Evolutionary conservation across 2,888 invertebrate species (phyloP), one percentile per base, ranked within the genome.

Genomic region (Eristalinus sepulchralis): DNA sequence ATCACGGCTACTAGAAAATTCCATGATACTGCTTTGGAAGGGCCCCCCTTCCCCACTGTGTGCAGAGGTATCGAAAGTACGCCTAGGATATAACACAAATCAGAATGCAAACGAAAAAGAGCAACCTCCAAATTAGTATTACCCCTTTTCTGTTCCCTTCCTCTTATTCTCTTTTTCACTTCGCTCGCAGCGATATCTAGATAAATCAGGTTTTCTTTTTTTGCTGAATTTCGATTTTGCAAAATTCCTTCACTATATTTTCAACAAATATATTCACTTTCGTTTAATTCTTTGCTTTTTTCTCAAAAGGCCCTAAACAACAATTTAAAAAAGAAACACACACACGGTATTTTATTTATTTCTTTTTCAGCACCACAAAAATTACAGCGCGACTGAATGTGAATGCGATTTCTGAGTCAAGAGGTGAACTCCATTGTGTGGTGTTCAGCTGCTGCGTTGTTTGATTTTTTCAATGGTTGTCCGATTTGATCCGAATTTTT

Each of bases 381-480:
- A 47, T 60, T n/a, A 64, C 64, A 71, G 13, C 53, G 27, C 22
- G 66, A 66, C 47, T 59, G 11, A 47, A 17, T 47, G 2, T 1
- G 5, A 57, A 13, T n/a, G 39, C 2, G 2, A 63, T 63, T 31
- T 77, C 34, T 64, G 66, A 83, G 68, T 79, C 78, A 86, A 86
- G 70, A 79, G 57, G 83, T 75, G 86, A 79, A 76, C 77, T 83
- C 86, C 83, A 86, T 86, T 86, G 77, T 77, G 66, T 62, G 66
- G 59, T 33, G n/a, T 77, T 72, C 72, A 73, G 82, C 82, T 82
- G 82, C 77, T 78, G 83, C 83, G 84, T 84, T 84, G 83, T 83
- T 85, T 71, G 11, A 59, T 70, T 72, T 34, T 67, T 66, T 68
- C 24, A 22, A 64, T 68, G 63, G 55, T 75, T 63, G 75, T 55